Evolutionary conservation across 2,888 invertebrate genomes (phyloP), one percentile per base, ranked within the genome.

Genomic region (Iselma pallidipennis): DNA sequence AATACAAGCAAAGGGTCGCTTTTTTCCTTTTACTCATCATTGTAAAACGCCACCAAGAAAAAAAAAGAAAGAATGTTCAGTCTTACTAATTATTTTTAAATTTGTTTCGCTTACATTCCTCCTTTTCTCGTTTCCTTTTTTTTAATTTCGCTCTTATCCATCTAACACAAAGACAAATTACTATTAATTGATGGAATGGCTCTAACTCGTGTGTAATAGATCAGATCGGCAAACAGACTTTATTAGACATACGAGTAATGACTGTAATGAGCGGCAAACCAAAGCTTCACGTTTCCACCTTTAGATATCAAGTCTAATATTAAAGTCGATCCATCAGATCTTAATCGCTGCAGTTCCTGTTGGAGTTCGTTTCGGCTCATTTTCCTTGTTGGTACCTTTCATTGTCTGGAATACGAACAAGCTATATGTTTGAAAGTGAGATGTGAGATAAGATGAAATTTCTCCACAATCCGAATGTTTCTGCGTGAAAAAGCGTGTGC

Each of bases 191-290:
- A 61, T 29, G 61, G 49, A 55, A 61, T n/a, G n/a, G 50, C 21
- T 45, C 21, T 12, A 28, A 1, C 9, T 28, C 6, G 28, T 28
- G 45, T 59, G 67, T 66, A 65, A 67, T 63, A 64, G 66, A 63
- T 56, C 61, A 49, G 55, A 50, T 29, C 51, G 54, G 65, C 49
- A 63, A 63, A 45, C 58, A 53, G 66, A 65, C 63, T 68, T 76
- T 76, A 76, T 76, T 76, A 75, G 73, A 76, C 70, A 66, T 66
- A 66, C 71, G 75, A 76, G 73, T 74, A 76, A 76, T 76, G 75
- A 73, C 72, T 71, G 71, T 72, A 76, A 75, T 75, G 75, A 74
- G 74, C 67, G 71, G 71, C 67, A 72, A 75, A 74, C 74, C 75
- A 71, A 74, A 75, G 73, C 74, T 67, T 67, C 68, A 66, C 59